Base-by-base conservation (phyloP, 2,797 vertebrate genomes). In the Tragopan temminckii region DNA sequence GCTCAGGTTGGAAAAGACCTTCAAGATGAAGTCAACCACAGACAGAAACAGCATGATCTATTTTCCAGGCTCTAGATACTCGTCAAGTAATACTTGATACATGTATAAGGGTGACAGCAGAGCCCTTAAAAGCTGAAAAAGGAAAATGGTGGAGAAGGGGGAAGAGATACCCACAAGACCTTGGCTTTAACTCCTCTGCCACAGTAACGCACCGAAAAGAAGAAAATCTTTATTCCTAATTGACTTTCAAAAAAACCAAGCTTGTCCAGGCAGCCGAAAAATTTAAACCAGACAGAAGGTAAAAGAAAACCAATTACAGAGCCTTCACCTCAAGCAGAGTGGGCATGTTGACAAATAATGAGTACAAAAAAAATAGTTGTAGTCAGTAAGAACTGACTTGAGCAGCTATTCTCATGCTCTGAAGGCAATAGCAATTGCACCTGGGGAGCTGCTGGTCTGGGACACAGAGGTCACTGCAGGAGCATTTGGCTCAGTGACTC, bases 361-460 rank as follows among this genome's bases (percentile, higher is more conserved):
- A 62, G 46, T 24, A 5, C 55, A 8, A 58, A 74, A 46, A 29
- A 48, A 46, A 23, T 11, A 27, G 20, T 4, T 36, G 24, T 42
- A 66, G 31, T 40, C 48, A 25, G 24, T 69, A 80, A 83, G 11
- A 71, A 42, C 5, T 46, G 4, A 62, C 17, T 82, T 72, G 57
- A 40, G 42, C 31, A 42, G 13, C 27, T 29, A 1, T 31, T 58
- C 11, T 59, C 15, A 29, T 18, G 45, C 11, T 76, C 8, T 4
- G 64, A 46, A 82, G 20, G 42, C 29, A 45, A 57, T 42, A 35
- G 57, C n/a, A 6, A 1, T 27, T 66, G 61, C 27, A 24, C 2
- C 61, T 3, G 0, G 14, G 25, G 35, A 0, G 0, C 23, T 72
- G 38, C 53, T 4, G 1, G 11, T 4, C 46, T 43, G 64, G 55